Conservation (phyloP, 2,113 vertebrate species). For the Chloroceryle aenea region DNA sequence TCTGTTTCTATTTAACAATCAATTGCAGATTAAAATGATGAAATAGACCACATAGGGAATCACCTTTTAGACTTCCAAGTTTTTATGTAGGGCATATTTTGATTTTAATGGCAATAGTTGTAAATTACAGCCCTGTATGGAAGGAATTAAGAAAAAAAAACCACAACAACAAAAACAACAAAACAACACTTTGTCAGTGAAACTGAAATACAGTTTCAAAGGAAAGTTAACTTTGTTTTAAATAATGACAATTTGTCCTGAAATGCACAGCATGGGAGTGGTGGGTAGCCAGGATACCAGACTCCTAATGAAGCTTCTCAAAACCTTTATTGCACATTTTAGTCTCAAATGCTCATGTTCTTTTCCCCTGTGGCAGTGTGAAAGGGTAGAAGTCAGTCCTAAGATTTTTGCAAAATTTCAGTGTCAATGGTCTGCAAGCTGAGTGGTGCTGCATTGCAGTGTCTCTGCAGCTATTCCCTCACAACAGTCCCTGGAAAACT, state of each 20-base stretch:
- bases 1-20: neutral
- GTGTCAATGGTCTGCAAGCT: neutral
- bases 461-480: slow-evolving; percentile 45
- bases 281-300: neutral
- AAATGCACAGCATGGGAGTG: neutral
- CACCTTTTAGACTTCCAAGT: neutral
- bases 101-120: neutral
- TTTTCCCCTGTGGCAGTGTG: neutral
- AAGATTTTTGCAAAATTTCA: neutral
- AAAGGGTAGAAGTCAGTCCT: neutral
- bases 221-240: neutral
- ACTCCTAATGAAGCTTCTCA: neutral
- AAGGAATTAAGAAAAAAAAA: neutral
- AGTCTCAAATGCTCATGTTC: neutral
- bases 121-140: neutral
- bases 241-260: neutral
- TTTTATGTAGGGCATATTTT: neutral
- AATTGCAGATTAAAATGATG: neutral
- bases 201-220: neutral
- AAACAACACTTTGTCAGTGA: neutral
- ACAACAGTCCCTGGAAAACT: neutral
- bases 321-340: neutral
- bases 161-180: too few species aligned
- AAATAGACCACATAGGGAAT: neutral
- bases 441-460: slow-evolving; percentile 59